Percentiles rank a stretch among this genome's conserved stretches.
Conservation (phyloP, 1,140 invertebrate genomes). For the Cherax destructor region DNA sequence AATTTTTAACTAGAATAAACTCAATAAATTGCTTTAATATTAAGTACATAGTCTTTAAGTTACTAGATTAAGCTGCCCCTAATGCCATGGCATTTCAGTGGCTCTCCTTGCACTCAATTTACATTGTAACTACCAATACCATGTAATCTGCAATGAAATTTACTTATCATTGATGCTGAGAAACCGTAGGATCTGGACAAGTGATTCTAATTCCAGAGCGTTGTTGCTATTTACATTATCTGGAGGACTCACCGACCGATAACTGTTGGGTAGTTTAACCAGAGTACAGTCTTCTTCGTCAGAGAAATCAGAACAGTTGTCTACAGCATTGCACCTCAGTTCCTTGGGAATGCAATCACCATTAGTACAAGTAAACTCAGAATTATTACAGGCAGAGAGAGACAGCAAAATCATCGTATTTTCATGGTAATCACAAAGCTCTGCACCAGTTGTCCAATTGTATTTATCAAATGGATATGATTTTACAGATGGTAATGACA, state of each 20-base stretch:
- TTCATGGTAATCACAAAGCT: neutral
- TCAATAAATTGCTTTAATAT: no score
- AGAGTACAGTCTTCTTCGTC: conserved; percentile 54
- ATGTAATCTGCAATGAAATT: no score
- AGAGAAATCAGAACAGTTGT: conserved; percentile 60
- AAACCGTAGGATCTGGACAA: conserved; percentile 39
- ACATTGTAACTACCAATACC: no score
- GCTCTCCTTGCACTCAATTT: no score
- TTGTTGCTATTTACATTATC: neutral
- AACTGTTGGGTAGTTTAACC: conserved; percentile 24
- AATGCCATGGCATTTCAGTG: no score
- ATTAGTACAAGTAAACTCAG: conserved; percentile 62
- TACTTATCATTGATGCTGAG: conserved; percentile 47
- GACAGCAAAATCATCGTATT: conserved; percentile 6
- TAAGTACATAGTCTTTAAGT: no score
- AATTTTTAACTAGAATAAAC: no score
- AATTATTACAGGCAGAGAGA: conserved; percentile 44
- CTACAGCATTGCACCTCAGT: conserved; percentile 52
- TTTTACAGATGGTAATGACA: conserved; percentile 12
- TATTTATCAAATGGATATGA: conserved; percentile 26
- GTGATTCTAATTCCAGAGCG: conserved; percentile 1
- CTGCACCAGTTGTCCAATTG: neutral
- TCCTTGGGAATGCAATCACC: conserved; percentile 51
- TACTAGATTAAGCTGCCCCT: no score
- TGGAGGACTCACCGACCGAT: conserved; percentile 38